phyloP scores from a whole-genome alignment of 2,113 vertebrate species.

The Ardeotis arabs region DNA sequence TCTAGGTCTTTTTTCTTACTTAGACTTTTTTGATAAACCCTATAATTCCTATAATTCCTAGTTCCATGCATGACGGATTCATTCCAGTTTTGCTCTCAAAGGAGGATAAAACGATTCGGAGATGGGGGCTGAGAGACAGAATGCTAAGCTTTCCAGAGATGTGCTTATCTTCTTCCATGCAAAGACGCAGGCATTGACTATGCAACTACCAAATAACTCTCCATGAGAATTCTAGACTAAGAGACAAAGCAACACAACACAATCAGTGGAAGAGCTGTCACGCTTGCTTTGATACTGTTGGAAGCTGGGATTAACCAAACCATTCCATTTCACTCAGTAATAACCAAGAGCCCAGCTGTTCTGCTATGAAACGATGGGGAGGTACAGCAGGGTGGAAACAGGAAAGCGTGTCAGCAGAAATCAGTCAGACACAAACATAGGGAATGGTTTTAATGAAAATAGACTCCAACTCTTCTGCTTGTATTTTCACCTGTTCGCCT shows the following conservation, averaged over 20 bases:
- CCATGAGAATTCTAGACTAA: not conserved
- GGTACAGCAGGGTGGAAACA: not conserved
- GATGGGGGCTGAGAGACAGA: not conserved
- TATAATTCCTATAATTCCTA: not conserved
- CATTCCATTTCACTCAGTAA: not conserved
- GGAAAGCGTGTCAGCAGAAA: not conserved
- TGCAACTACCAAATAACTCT: not conserved
- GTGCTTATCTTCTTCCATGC: not conserved
- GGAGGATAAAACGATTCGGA: not conserved
- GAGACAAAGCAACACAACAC: not conserved
- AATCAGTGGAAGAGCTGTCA: not conserved
- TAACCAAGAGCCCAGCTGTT: not conserved
- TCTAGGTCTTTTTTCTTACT: not conserved
- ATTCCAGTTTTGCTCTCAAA: not conserved
- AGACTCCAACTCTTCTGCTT: not conserved
- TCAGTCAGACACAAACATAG: not conserved
- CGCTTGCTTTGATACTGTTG: not conserved
- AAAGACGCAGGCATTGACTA: not conserved
- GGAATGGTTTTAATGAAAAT: not conserved
- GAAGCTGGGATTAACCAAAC: not conserved
- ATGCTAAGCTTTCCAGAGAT: not conserved
- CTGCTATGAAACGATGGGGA: not conserved
- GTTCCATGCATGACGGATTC: not conserved
- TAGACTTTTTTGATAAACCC: not conserved
- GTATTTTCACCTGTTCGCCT: not conserved